Base-by-base conservation (phyloP, 1,140 invertebrate genomes). In the Lineus longissimus region DNA sequence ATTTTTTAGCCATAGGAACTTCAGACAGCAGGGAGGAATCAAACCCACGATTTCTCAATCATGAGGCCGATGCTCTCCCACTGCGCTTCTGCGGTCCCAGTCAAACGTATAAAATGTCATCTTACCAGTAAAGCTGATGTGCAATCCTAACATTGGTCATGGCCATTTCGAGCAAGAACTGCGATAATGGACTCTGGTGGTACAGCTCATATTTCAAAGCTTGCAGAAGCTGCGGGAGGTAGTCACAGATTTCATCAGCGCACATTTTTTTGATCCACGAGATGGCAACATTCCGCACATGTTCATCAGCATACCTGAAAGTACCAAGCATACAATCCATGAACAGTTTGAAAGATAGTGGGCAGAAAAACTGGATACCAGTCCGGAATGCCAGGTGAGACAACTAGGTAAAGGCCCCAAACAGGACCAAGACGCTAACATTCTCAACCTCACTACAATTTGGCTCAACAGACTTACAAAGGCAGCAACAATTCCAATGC, bases 161-260 rank as follows among this genome's bases (percentile, higher is more conserved):
- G 1, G 94, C 88, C 68, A 92, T 86, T 70, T 93, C 88, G 7
- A 98, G 81, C 36, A 98, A 82, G 71, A 97, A 89, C 71, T 86
- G 85, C 1, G 92, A 88, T 40, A 97, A 82, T 0, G 91, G 86
- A 33, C 92, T 95, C 51, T 90, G 88, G 75, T 97, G 92, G 73
- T 94, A 95, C 0, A 91, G 92, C 79, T 98, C 95, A 77, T 94
- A 93, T 66, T 95, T 93, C 25, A 98, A 81, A 0, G 93, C 94
- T 75, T 98, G 93, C 31, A 97, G 88, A 30, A 98, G 83, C 74
- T 98, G 95, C 0, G 95, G 95, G 62, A 98, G 79, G 79, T 93
- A 93, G 77, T 95, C 90, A 25, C 92, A 88, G 7, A 98, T 76
- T 73, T 95, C 92, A 80, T 98, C 95, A 69, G 89, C 90, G 4